Percentiles rank a stretch among this genome's conserved stretches.
phyloP scores from a whole-genome alignment of 2,888 invertebrate genomes.

The Mechanitis mazaeus region DNA sequence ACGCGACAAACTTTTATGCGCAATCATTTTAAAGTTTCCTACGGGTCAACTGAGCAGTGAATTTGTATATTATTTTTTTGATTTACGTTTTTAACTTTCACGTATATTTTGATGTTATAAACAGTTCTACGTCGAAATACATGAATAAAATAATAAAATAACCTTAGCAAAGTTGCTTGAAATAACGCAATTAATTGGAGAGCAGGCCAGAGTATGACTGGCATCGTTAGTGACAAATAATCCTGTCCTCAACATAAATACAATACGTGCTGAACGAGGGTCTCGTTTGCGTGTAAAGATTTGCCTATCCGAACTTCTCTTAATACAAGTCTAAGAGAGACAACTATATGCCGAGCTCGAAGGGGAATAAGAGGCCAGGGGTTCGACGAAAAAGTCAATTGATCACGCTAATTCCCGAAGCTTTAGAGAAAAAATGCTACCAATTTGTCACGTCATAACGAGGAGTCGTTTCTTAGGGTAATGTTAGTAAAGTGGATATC shows the following conservation, averaged over 20 bases:
- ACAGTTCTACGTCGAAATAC: no score
- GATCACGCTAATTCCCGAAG: constrained; percentile 69
- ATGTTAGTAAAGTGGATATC: constrained; percentile 8
- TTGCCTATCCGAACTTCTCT: constrained; percentile 26
- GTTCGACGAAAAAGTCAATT: constrained; percentile 64
- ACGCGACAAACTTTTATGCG: constrained; percentile 6
- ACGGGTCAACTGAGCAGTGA: constrained; percentile 21
- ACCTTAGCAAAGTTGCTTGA: no score
- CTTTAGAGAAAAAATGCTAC: constrained; percentile 60
- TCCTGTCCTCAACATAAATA: no score
- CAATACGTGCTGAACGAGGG: constrained; percentile 15
- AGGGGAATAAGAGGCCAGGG: constrained; percentile 44
- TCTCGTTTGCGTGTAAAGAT: constrained; percentile 37
- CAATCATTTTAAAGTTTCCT: constrained; percentile 10
- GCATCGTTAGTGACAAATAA: no score
- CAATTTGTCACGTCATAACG: constrained; percentile 69
- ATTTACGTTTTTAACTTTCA: constrained; percentile 5
- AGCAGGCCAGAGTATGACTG: no score
- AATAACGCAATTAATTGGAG: no score
- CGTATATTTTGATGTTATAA: no score
- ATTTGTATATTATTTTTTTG: constrained; percentile 9
- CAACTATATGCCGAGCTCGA: constrained; percentile 30
- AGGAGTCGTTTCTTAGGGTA: constrained; percentile 38
- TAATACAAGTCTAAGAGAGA: constrained; percentile 32
- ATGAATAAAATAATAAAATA: no score